These are phyloP conservation scores for Scarus forsteni DNA, from an alignment of 2,797 vertebrate species.

Conservation along the genomic window DNA sequence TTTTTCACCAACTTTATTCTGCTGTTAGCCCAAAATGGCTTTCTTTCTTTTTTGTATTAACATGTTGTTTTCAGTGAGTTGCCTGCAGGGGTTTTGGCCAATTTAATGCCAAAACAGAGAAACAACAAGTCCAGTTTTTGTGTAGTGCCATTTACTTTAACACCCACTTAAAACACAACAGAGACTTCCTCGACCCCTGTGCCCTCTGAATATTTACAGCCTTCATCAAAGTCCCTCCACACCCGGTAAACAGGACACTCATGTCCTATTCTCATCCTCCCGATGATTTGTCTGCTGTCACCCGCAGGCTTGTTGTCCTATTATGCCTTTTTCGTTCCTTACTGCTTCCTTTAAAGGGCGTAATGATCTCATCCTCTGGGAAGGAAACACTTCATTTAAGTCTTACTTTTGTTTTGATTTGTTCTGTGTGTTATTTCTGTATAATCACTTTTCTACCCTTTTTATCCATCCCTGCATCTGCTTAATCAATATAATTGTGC, in stretches of 20 bases:
- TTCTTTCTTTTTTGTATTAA: too few relatives aligned
- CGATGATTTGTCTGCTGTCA: slow-evolving; percentile 35
- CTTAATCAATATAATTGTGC: slow-evolving; percentile 8
- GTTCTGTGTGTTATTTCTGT: slow-evolving; percentile 6
- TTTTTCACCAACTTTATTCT: too few relatives aligned
- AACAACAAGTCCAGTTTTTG: neutral
- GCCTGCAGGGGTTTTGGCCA: neutral
- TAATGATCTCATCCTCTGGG: neutral
- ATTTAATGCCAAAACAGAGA: neutral
- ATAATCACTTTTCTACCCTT: neutral
- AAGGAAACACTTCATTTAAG: neutral
- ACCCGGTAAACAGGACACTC: slow-evolving; percentile 61
- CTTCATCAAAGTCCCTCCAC: slow-evolving; percentile 44
- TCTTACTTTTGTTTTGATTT: slow-evolving; percentile 4
- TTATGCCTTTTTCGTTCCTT: neutral
- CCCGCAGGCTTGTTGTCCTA: slow-evolving; percentile 17
- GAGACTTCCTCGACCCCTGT: slow-evolving; percentile 37
- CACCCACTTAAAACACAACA: slow-evolving; percentile 17
- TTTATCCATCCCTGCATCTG: neutral
- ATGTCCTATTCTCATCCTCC: slow-evolving; percentile 35
- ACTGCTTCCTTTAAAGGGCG: slow-evolving; percentile 2
- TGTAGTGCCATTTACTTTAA: neutral
- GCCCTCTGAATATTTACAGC: slow-evolving; percentile 26
- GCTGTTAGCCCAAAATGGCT: too few relatives aligned
- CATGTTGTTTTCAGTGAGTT: too few relatives aligned